Evolutionary conservation across 2,888 invertebrate genomes (phyloP), one percentile per base, ranked within the genome.

Genomic region (Coleophora deauratella): DNA sequence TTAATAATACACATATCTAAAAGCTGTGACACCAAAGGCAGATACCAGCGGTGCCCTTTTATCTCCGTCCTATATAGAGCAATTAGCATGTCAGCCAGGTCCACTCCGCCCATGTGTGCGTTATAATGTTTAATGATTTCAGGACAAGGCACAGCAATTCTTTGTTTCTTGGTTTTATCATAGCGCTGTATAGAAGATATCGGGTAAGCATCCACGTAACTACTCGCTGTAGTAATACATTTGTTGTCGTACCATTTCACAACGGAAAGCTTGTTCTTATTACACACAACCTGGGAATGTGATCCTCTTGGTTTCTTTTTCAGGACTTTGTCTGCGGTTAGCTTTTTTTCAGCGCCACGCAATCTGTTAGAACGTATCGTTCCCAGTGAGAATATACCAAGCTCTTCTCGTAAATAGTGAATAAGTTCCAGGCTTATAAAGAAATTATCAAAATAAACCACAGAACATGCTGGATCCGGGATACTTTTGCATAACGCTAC

Each of bases 31-130:
- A 65, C 65, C 33, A 67, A 55, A 27, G 54, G 51, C 21, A 63
- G 44, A 38, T 62, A 64, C 61, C 63, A 63, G 27, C 59, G 45
- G 27, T 56, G 46, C 14, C 42, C 55, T 35, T 61, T 57, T 38
- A 57, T 51, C 14, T 53, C 51, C 7, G 45, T 57, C 51, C 43
- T 52, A 37, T 59, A 56, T 7, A 58, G 41, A 3, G 53, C 50
- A 35, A 59, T 48, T 6, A 58, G 49, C 56, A 57, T 61, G 34
- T 65, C 62, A 7, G 53, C 52, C 11, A 64, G 43, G 37, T 65
- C 62, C 0, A 63, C 60, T 6, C 62, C 60, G 3, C 61, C 65
- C 63, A 67, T 66, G 44, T 63, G 57, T 38, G 50, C 55, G 42
- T 66, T 66, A 43, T 66, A 64, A n/a, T 55, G 44, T n/a, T 42